Percentiles rank a stretch among this genome's conserved stretches.
phyloP scores from a whole-genome alignment of 1,140 invertebrate genomes.

The Bombus sylvicola region DNA sequence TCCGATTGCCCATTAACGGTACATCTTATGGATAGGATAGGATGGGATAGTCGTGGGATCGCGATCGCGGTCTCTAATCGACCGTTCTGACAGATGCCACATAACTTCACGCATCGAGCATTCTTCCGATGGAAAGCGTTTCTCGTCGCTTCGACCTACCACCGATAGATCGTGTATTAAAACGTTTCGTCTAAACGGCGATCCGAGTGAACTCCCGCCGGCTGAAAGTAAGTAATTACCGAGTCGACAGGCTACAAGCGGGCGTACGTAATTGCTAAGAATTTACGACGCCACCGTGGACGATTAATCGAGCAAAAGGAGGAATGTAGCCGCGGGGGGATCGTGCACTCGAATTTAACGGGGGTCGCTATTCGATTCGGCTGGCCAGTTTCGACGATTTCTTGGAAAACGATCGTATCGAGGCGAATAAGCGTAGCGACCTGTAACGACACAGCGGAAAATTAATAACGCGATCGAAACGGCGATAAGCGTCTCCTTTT shows the following conservation, averaged over 20 bases:
- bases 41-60: slow-evolving; percentile 25
- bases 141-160: background rate
- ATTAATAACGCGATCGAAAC: background rate
- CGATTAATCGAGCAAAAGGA: background rate
- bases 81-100: background rate
- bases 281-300: slow-evolving; percentile 4
- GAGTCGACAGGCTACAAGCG: background rate
- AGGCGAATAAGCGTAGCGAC: too few species aligned
- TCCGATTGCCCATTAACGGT: slow-evolving; percentile 28
- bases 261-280: background rate
- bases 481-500: background rate
- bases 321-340: too few species aligned
- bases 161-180: background rate
- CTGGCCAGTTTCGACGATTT: background rate
- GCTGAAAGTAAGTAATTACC: background rate
- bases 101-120: background rate
- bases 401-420: background rate
- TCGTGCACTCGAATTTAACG: background rate
- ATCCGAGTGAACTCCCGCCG: background rate
- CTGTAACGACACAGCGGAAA: background rate
- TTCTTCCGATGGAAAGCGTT: background rate
- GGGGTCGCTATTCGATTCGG: background rate
- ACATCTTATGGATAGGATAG: background rate
- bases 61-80: slow-evolving; percentile 3
- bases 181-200: background rate